Conservation (phyloP, 2,888 invertebrate species). For the Ecdyonurus torrentis region DNA sequence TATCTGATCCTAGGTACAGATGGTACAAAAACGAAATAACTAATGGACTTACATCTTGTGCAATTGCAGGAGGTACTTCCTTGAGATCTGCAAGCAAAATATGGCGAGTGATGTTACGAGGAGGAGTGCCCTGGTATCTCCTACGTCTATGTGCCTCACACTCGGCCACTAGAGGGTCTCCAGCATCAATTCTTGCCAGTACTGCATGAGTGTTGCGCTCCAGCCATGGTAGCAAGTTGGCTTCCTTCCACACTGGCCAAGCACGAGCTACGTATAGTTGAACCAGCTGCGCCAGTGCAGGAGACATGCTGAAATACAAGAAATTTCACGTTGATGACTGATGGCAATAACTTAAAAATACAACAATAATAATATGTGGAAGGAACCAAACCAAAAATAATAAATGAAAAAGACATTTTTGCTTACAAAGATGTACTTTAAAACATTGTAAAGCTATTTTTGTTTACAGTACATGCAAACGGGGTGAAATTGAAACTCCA, state of each 20-base stretch:
- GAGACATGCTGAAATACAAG: slow-evolving; percentile 32
- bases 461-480: too few species aligned
- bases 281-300: slow-evolving; percentile 49
- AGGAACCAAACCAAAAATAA: too few species aligned
- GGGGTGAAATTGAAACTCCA: too few species aligned
- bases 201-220: slow-evolving; percentile 51
- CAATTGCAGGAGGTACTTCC: slow-evolving; percentile 35
- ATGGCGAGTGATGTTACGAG: slow-evolving; percentile 49
- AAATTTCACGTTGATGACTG: slow-evolving; percentile 10
- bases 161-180: slow-evolving; percentile 40
- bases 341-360: background rate
- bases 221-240: slow-evolving; percentile 55
- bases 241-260: slow-evolving; percentile 63
- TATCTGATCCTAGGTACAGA: too few species aligned
- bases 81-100: slow-evolving; percentile 53
- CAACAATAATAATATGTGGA: too few species aligned
- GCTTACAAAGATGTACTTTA: too few species aligned
- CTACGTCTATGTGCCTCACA: slow-evolving; percentile 40
- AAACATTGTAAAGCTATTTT: too few species aligned
- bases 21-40: too few species aligned
- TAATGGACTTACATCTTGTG: background rate
- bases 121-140: slow-evolving; percentile 42
- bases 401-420: too few species aligned
- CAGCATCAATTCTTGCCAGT: slow-evolving; percentile 42
- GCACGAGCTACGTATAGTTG: slow-evolving; percentile 55